Conservation (phyloP, 2,888 invertebrate species). For the Drosophila borealis region DNA sequence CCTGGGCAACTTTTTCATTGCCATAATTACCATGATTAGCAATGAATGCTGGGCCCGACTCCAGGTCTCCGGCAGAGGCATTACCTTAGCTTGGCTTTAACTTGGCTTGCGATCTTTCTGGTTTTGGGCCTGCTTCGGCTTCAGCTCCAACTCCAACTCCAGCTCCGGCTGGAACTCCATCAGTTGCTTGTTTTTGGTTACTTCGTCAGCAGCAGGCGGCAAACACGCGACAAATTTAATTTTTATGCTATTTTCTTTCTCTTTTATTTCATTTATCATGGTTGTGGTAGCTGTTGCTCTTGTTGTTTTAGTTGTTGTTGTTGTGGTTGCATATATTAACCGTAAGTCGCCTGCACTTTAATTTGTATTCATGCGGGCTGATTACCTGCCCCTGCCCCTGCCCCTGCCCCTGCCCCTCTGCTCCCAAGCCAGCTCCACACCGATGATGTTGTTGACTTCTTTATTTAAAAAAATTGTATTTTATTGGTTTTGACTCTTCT, state of each 20-base stretch:
- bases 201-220: slow-evolving; percentile 69
- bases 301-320: slow-evolving; percentile 20
- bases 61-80: slow-evolving; percentile 11
- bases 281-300: slow-evolving; percentile 13
- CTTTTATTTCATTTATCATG: slow-evolving; percentile 51
- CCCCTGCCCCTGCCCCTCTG: slow-evolving; percentile 25
- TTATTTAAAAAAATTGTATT: slow-evolving; percentile 10
- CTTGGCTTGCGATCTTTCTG: slow-evolving; percentile 53
- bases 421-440: background rate
- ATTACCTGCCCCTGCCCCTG: slow-evolving; percentile 59
- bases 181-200: slow-evolving; percentile 49
- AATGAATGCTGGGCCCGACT: slow-evolving; percentile 64
- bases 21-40: slow-evolving; percentile 82
- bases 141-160: background rate
- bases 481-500: slow-evolving; percentile 58
- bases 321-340: slow-evolving; percentile 60
- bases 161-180: slow-evolving; percentile 10
- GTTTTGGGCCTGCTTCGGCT: slow-evolving; percentile 19
- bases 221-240: slow-evolving; percentile 80
- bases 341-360: slow-evolving; percentile 74
- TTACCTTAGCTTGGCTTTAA: slow-evolving; percentile 34
- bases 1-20: slow-evolving; percentile 72
- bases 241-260: slow-evolving; percentile 67
- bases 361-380: slow-evolving; percentile 78
- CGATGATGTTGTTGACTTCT: slow-evolving; percentile 65